These are phyloP conservation scores for Camelus dromedarius DNA, from an alignment of 2,113 vertebrate species.

Conservation along the genomic window DNA sequence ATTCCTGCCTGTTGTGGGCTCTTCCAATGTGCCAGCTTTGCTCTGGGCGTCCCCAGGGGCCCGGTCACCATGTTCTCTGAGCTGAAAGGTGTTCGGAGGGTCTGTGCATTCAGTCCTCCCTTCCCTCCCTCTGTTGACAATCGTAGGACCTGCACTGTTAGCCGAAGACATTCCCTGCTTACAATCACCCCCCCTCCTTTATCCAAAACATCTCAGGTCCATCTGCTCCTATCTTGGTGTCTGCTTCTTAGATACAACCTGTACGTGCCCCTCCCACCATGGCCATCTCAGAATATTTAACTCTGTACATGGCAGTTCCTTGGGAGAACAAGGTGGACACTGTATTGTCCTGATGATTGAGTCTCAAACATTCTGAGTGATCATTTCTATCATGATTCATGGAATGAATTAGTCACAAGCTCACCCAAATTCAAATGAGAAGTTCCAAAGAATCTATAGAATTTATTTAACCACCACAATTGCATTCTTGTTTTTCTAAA, in stretches of 20 bases:
- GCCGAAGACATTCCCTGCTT: not conserved
- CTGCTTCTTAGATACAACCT: not conserved
- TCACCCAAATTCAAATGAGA: not conserved
- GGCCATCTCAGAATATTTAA: not conserved
- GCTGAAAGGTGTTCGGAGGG: not conserved
- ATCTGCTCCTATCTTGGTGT: too few species aligned
- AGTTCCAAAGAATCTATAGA: not conserved
- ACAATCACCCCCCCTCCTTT: not conserved
- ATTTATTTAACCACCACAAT: not conserved
- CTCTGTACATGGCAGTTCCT: not conserved
- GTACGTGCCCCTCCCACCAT: not conserved
- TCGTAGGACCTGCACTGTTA: not conserved
- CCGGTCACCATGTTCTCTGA: not conserved
- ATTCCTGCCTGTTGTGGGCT: not conserved
- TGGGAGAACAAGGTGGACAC: not conserved
- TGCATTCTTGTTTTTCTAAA: not conserved
- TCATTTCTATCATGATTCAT: not conserved
- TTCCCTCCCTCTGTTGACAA: not conserved
- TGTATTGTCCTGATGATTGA: not conserved
- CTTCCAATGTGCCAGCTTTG: too few species aligned
- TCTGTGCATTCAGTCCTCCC: not conserved
- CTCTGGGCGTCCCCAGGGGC: too few species aligned
- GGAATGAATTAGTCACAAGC: not conserved
- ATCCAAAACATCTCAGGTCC: not conserved
- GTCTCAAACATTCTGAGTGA: not conserved